Evolutionary conservation across 2,888 invertebrate genomes (phyloP), one percentile per base, ranked within the genome.

Genomic region (Itoplectis maculator): DNA sequence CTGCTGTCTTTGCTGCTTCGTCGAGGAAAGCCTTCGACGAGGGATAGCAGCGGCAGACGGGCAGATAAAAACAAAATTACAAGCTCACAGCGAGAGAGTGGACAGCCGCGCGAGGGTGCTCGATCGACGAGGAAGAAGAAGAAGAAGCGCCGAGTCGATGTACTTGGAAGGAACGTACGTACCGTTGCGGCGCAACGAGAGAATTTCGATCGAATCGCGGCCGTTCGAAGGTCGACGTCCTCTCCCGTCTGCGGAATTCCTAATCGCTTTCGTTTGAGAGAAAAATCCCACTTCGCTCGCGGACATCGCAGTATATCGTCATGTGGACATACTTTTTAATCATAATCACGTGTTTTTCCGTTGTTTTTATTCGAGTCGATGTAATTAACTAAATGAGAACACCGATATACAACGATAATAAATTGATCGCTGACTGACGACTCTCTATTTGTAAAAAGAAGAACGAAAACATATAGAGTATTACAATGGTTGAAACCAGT

Each of bases 201-300:
- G 68, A 76, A 82, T 82, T 76, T 76, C 79, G 82, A 82, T 82
- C 79, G 59, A 75, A 79, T 76, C 82, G n/a, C n/a, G 79, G 70
- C 68, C 79, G 68, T 54, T 45, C 76, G 61, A 82, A 82, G 82
- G 82, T 82, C 79, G 79, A 82, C 82, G 82, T 66, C 68, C 80
- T 59, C 68, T 75, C 40, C 61, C 20, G 37, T 7, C 18, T 13
- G 59, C 49, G 23, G 47, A 56, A 61, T 61, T 37, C 18, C 61
- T 35, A 47, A 61, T 73, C 29, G 72, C 59, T 61, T 29, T 18
- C 35, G 18, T 47, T 73, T 35, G 35, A 20, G n/a, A 15, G 29
- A 29, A 29, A 29, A 29, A 5, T 29, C 29, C 29, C 3, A 29
- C 29, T 29, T 5, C 29, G 29, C 29, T 29, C 29, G 29, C n/a